Base-by-base conservation (phyloP, 1,140 invertebrate genomes). In the Daktulosphaira vitifoliae region DNA sequence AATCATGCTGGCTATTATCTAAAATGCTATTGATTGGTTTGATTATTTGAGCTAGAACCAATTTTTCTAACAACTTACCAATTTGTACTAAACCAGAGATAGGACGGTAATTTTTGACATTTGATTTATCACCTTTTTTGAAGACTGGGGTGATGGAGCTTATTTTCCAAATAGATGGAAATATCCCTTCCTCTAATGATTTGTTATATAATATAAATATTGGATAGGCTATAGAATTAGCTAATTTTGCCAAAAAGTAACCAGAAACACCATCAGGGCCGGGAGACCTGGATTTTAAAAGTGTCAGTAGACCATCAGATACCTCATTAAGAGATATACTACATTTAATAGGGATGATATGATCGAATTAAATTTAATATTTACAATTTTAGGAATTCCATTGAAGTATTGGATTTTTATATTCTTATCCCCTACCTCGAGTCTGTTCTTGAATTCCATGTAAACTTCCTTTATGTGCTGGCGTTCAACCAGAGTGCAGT, bases 241-340 rank as follows among this genome's bases (percentile, higher is more conserved):
- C 26, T 51, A 18, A 20, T 0, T 8, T 51, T 23, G 50, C 26
- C 25, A 51, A 26, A 33, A 51, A 50, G 15, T 50, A 26, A 1
- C 25, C 25, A n/a, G 25, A 50, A 33, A 51, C 20, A 51, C 50
- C 50, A 51, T 51, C 26, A 11, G 16, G 16, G 26, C 50, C 25
- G 16, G 50, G 26, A 51, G 50, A 51, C 2, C 20, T 51, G 50
- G 50, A 51, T 51, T 51, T 51, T 29, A 29, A 51, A 29, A 51
- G 20, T 18, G 50, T 29, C 0, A 23, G n/a, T 5, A 51, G 15
- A 26, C 50, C 26, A 16, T 51, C 26, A 18, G 26, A 51, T 11
- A 51, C 50, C 33, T 16, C 50, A 33, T 51, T 3, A 51, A 51
- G 26, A 29, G 26, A 33, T 3, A 51, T 50, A 50, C 22, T 25